Base-by-base conservation (phyloP, 2,113 vertebrate species). In the Colossoma macropomum region DNA sequence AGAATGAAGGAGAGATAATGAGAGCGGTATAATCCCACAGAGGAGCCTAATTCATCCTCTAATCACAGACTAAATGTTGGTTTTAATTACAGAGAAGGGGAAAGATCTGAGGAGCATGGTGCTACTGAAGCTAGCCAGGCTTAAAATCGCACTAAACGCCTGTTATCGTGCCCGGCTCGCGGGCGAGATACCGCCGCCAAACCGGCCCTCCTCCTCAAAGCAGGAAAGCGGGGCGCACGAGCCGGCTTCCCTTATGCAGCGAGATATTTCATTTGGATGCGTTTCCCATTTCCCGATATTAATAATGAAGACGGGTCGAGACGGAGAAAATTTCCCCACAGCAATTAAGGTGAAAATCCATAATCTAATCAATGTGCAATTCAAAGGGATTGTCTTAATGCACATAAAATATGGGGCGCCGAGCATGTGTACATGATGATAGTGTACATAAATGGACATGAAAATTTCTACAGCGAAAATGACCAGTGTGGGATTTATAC, bases 361-460 rank as follows among this genome's bases (percentile, higher is more conserved):
- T 95, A 93, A 69, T 82, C 91, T 92, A 93, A 94, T 94, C 93
- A 94, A 94, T 95, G 93, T 86, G 91, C 93, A 93, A 94, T 94
- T 89, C 92, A 91, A 89, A 90, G 90, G 41, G 89, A 94, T 93
- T 94, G 93, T 93, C 90, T 93, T 93, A 93, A 94, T 90, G 90
- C 90, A 87, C 88, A 92, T 90, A 92, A 92, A 93, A 93, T 92
- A 93, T 91, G 89, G 88, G 91, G 88, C 81, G 88, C 84, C 82
- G 59, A 4, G 85, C 82, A 80, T 84, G 72, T 74, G 80, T 68
- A 74, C 63, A 84, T 60, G 65, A 80, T 76, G 32, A 77, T 72
- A 73, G 83, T 87, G 86, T 76, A 71, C 90, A 88, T 83, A 87
- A 92, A 92, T 86, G 85, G 85, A 88, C 84, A 82, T 87, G 79